These are phyloP conservation scores for Myotis brandtii DNA, from an alignment of 2,113 vertebrate genomes.

Conservation along the genomic window DNA sequence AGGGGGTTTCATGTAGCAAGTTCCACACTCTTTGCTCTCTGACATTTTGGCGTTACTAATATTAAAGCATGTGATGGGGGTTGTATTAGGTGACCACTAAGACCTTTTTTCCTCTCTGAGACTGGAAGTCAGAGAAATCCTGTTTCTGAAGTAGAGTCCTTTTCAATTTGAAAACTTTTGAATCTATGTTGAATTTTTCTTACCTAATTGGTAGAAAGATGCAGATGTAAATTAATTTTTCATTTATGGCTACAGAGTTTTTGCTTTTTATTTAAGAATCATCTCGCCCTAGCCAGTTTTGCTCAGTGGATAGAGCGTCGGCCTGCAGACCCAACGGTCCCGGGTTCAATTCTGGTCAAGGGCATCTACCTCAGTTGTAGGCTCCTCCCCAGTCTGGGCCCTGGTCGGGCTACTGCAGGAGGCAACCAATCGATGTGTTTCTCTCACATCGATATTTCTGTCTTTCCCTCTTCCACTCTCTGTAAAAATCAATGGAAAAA, in stretches of 20 bases:
- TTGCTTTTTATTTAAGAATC: conserved; percentile 52
- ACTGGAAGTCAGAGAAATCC: neutral
- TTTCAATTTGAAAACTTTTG: conserved; percentile 31
- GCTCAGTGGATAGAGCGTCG: no score
- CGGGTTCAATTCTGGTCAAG: no score
- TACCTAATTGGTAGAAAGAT: conserved; percentile 44
- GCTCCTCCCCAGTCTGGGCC: no score
- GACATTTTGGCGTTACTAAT: neutral
- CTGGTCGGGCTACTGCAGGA: no score
- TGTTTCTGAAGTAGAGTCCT: conserved; percentile 31
- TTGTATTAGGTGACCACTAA: conserved; percentile 9
- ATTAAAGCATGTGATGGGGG: neutral
- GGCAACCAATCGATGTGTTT: no score
- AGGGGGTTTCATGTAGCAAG: neutral
- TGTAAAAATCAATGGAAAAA: no score
- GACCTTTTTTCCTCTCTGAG: neutral
- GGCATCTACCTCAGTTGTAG: no score
- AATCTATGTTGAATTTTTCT: conserved; percentile 48
- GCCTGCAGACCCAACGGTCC: no score
- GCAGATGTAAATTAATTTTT: conserved; percentile 30
- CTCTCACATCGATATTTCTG: no score
- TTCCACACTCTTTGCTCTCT: neutral
- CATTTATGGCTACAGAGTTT: neutral
- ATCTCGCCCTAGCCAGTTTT: no score
- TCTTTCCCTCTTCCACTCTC: no score